phyloP scores from a whole-genome alignment of 2,113 vertebrate genomes.

The Arothron firmamentum region DNA sequence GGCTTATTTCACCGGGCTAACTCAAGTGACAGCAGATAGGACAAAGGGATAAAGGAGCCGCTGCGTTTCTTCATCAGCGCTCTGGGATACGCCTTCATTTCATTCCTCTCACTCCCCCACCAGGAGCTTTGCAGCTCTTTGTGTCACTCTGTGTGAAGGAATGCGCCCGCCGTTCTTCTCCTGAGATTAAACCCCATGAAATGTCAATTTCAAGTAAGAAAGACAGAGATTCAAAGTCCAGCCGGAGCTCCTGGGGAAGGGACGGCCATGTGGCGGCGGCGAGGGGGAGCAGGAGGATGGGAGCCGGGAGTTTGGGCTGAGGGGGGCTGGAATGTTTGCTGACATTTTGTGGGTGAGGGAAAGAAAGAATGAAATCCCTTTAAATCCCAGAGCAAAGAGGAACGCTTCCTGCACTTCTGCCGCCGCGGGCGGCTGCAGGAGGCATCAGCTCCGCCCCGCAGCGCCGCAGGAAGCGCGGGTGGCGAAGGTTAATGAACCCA shows the following conservation, averaged over 20 bases:
- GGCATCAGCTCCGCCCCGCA: constrained; percentile 53
- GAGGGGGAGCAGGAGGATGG: constrained; percentile 3
- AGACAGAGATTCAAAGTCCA: constrained; percentile 20
- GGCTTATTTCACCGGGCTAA: constrained; percentile 24
- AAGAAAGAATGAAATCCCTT: background rate
- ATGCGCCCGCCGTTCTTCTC: constrained; percentile 49
- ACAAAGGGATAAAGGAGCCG: background rate
- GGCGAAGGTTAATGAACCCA: constrained; percentile 73
- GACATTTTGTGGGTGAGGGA: background rate
- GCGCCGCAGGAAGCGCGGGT: constrained; percentile 60
- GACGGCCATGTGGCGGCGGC: background rate
- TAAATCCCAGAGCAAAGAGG: constrained; percentile 44
- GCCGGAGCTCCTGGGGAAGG: background rate
- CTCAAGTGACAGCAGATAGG: constrained; percentile 34
- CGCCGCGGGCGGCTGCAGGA: constrained; percentile 39
- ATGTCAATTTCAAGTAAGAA: constrained; percentile 64
- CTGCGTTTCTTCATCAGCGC: constrained; percentile 36
- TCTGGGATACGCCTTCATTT: constrained; percentile 57
- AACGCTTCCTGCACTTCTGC: constrained; percentile 46
- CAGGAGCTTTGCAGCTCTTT: constrained; percentile 46
- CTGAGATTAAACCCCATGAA: constrained; percentile 59
- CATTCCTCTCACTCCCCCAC: constrained; percentile 41
- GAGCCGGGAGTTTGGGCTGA: background rate
- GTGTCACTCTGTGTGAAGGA: constrained; percentile 55
- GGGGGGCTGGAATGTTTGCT: background rate